Base-by-base conservation (phyloP, 2,113 vertebrate species). In the Octodon degus region DNA sequence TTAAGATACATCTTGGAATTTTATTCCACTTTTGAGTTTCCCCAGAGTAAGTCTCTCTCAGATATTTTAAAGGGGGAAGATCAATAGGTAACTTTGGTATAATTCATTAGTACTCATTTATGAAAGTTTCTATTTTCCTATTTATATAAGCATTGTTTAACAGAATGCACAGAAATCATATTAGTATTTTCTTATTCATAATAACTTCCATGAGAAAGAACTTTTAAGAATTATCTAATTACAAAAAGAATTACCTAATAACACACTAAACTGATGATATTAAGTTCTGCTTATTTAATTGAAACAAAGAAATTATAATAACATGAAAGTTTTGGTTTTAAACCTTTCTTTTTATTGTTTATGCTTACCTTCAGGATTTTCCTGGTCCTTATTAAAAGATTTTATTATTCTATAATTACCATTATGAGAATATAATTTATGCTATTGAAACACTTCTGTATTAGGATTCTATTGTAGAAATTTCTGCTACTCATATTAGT, bases 211-310 rank as follows among this genome's bases (percentile, higher is more conserved):
- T 96, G 37, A 95, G 19, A 95, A 95, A 96, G 27, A 91, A 76
- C 32, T 13, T 86, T 94, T 81, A 34, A 70, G 79, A 89, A 81
- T 89, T 80, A 79, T 80, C 58, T 95, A 93, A 86, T 94, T 55
- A 55, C 12, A 55, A 55, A 55, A 89, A 70, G 72, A 86, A 76
- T 89, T 80, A 79, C 76, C 58, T 95, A 93, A 86, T 94, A 96
- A 80, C 14, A 79, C 32, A 84, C n/a, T 87, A 8, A 89, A 94
- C 22, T 93, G 85, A 89, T 43, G 94, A 94, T 80, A 93, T 55
- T 96, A 88, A 86, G 55, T 86, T 96, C 77, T 95, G 32, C 85
- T 93, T 95, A 93, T 85, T 93, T 96, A 96, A 95, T 96, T 96
- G 95, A 94, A 43, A 77, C 19, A 94, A 94, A 87, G 17, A 85